Conservation (phyloP, 1,140 invertebrate genomes). For the Drosophila kepulauana region DNA sequence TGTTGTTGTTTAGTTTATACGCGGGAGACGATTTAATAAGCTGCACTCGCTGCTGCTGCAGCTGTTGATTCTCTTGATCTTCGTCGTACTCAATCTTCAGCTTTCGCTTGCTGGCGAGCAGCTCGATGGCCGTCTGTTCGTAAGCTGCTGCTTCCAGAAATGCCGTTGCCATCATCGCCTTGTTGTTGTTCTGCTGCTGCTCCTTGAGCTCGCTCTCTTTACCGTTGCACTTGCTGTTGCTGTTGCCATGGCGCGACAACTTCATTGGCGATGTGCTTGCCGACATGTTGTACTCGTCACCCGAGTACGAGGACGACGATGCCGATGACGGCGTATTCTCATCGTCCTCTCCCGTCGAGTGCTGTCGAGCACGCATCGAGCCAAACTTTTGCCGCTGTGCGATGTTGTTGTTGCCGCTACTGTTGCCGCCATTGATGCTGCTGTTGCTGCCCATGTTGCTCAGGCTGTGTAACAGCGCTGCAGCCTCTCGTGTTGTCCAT, state of each 20-base stretch:
- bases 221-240: conserved; percentile 33
- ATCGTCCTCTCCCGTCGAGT: conserved; percentile 80
- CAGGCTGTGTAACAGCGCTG: conserved; percentile 78
- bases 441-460: conserved; percentile 68
- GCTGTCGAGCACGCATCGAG: conserved; percentile 68
- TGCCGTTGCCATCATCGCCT: conserved; percentile 77
- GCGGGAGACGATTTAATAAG: conserved; percentile 85
- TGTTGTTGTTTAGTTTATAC: conserved; percentile 76
- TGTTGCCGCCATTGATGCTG: conserved; percentile 35
- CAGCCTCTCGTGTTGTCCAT: conserved; percentile 84
- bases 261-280: conserved; percentile 69
- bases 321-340: conserved; percentile 83
- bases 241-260: conserved; percentile 66
- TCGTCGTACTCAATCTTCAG: conserved; percentile 72
- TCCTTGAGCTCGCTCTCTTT: conserved; percentile 56
- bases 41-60: conserved; percentile 80
- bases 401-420: conserved; percentile 36
- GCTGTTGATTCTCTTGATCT: conserved; percentile 73
- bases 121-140: conserved; percentile 75
- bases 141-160: conserved; percentile 76
- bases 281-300: conserved; percentile 72
- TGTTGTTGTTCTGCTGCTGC: conserved; percentile 43
- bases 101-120: conserved; percentile 75
- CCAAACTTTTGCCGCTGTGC: conserved; percentile 60
- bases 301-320: conserved; percentile 72